Evolutionary conservation across 1,140 invertebrate species (phyloP).

Genomic region (Maniola jurtina): DNA sequence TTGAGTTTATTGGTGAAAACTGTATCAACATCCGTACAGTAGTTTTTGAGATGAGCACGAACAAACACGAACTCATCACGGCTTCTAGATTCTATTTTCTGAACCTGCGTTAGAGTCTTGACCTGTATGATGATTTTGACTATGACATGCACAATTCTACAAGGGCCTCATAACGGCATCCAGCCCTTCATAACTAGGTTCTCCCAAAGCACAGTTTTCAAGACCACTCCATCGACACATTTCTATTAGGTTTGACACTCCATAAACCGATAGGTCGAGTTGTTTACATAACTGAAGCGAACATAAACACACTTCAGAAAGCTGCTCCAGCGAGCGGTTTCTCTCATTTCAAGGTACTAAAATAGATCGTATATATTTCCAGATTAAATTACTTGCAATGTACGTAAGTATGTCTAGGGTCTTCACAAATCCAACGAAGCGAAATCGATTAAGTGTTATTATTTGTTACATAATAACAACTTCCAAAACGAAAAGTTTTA

Average conservation of each 20-base stretch:
- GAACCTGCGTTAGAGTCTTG: too few relatives aligned
- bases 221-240: slow-evolving; percentile 35
- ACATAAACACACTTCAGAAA: slow-evolving; percentile 42
- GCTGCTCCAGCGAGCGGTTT: slow-evolving; percentile 23
- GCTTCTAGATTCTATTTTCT: too few relatives aligned
- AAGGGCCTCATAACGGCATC: slow-evolving; percentile 29
- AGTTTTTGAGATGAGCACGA: too few relatives aligned
- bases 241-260: slow-evolving; percentile 38
- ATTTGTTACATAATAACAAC: too few relatives aligned
- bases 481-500: too few relatives aligned
- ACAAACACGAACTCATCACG: too few relatives aligned
- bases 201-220: slow-evolving; percentile 23
- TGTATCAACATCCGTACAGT: too few relatives aligned
- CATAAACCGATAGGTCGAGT: slow-evolving; percentile 32
- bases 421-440: not conserved
- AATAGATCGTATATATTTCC: slow-evolving; percentile 21
- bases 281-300: slow-evolving; percentile 54
- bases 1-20: too few relatives aligned
- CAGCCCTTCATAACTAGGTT: slow-evolving; percentile 20
- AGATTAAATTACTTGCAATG: slow-evolving; percentile 16
- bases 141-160: slow-evolving; percentile 10
- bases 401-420: not conserved
- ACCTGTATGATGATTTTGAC: too few relatives aligned
- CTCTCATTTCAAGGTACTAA: slow-evolving; percentile 26
- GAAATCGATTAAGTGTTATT: not conserved